These are phyloP conservation scores for Deroplatys truncata DNA, from an alignment of 2,888 invertebrate species.

Conservation along the genomic window DNA sequence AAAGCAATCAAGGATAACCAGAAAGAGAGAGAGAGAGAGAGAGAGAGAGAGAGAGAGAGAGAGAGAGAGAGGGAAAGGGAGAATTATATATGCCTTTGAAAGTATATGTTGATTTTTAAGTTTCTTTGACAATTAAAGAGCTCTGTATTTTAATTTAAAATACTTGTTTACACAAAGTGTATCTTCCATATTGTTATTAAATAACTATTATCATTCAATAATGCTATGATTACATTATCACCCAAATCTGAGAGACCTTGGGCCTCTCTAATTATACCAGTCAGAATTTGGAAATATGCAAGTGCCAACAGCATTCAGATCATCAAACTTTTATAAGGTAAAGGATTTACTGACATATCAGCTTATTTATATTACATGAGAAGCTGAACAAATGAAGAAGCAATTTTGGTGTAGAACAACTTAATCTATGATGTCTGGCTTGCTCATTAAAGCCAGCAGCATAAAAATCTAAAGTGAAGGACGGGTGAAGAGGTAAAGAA, in stretches of 20 bases:
- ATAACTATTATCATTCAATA: background rate
- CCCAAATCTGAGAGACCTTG: background rate
- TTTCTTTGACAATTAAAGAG: background rate
- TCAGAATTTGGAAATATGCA: background rate
- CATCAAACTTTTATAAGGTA: conserved; percentile 17
- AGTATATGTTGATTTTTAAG: background rate
- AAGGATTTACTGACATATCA: conserved; percentile 9
- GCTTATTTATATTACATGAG: conserved; percentile 18
- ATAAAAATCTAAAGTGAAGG: conserved; percentile 24
- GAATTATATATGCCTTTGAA: background rate
- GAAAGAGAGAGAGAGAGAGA: background rate
- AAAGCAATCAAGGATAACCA: background rate
- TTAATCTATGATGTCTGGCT: conserved; percentile 18
- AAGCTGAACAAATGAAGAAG: conserved; percentile 28
- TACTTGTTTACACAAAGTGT: background rate
- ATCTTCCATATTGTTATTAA: background rate
- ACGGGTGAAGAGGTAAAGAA: background rate
- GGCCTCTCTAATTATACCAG: background rate
- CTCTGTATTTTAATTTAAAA: background rate
- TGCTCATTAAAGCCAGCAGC: conserved; percentile 23
- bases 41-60: too few species aligned
- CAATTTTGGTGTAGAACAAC: conserved; percentile 19
- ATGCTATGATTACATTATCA: background rate
- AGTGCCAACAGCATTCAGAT: background rate
- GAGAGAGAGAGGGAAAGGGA: too few species aligned